Evolutionary conservation across 1,140 invertebrate genomes (phyloP), one percentile per base, ranked within the genome.

Genomic region (Subanguina moxae): DNA sequence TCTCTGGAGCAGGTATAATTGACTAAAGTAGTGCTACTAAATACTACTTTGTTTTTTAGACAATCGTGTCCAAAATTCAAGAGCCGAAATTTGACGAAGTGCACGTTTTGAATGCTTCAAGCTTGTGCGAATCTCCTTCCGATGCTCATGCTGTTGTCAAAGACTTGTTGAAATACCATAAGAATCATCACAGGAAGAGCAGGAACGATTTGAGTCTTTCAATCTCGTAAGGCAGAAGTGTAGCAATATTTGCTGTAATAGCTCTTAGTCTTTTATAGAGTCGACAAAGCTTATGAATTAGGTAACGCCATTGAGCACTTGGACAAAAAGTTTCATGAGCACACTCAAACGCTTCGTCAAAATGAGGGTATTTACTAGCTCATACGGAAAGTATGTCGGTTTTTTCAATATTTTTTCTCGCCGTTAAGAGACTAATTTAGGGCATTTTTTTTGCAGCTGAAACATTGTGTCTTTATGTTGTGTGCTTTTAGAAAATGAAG

Each of bases 321-420:
- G 45, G 76, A 76, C 45, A 80, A 78, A 59, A 68, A 76, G 17
- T 67, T 76, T 32, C 73, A 79, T 23, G 64, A 71, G 17, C 74
- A 76, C 28, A 67, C 78, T 59, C 56, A 66, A 43, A 76, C 76
- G 74, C 62, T 76, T 19, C 62, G 62, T 27, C 76, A 77, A 23
- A 76, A 75, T 27, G 74, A 76, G 57, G 68, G 70, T n/a, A 70
- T 68, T 42, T n/a, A n/a, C n/a, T n/a, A n/a, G n/a, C n/a, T n/a
- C n/a, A n/a, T n/a, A n/a, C n/a, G n/a, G n/a, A n/a, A n/a, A n/a
- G n/a, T n/a, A n/a, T n/a, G n/a, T n/a, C n/a, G n/a, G n/a, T n/a
- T n/a, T n/a, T n/a, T n/a, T n/a, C n/a, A n/a, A n/a, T n/a, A n/a
- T n/a, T n/a, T n/a, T n/a, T n/a, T n/a, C n/a, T n/a, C n/a, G n/a